Percentiles rank a stretch among this genome's conserved stretches.
Conservation (phyloP, 2,888 invertebrate genomes). For the Drosophila kuntzei region DNA sequence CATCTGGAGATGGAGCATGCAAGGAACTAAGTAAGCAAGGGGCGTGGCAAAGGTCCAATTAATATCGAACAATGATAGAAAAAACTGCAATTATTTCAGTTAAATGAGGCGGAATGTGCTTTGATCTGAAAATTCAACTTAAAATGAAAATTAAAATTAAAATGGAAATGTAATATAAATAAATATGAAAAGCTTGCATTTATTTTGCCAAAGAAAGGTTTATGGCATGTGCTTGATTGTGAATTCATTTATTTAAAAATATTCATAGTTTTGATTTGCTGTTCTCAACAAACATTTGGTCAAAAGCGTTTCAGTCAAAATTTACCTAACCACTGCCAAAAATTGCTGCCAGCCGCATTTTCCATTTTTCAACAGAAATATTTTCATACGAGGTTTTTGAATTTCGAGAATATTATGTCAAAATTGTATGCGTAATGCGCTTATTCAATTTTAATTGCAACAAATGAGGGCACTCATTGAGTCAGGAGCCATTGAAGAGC, state of each 20-base stretch:
- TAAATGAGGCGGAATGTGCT: conserved; percentile 9
- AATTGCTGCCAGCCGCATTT: conserved; percentile 27
- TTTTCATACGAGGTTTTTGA: conserved; percentile 1
- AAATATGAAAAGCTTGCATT: neutral
- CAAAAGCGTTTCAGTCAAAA: conserved; percentile 6
- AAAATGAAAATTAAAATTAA: neutral
- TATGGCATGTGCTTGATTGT: conserved; percentile 2
- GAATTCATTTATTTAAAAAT: conserved; percentile 6
- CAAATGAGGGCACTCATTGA: conserved; percentile 22
- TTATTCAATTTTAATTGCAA: conserved; percentile 36
- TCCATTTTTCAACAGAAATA: conserved; percentile 14
- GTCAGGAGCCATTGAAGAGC: conserved; percentile 8
- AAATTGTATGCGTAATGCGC: conserved; percentile 38
- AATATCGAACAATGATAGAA: conserved; percentile 11
- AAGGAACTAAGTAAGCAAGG: conserved; percentile 80
- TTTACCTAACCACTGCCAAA: conserved; percentile 46
- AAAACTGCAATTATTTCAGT: conserved; percentile 14
- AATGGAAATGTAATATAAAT: neutral
- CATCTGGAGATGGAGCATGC: conserved; percentile 54
- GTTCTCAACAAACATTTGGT: conserved; percentile 1
- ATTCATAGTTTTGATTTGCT: conserved; percentile 7
- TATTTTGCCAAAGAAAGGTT: neutral
- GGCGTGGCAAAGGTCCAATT: conserved; percentile 22
- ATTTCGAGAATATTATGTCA: conserved; percentile 44
- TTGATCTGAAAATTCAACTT: conserved; percentile 12